Base-by-base conservation (phyloP, 2,888 invertebrate genomes). In the Dicyrtomina minuta region DNA sequence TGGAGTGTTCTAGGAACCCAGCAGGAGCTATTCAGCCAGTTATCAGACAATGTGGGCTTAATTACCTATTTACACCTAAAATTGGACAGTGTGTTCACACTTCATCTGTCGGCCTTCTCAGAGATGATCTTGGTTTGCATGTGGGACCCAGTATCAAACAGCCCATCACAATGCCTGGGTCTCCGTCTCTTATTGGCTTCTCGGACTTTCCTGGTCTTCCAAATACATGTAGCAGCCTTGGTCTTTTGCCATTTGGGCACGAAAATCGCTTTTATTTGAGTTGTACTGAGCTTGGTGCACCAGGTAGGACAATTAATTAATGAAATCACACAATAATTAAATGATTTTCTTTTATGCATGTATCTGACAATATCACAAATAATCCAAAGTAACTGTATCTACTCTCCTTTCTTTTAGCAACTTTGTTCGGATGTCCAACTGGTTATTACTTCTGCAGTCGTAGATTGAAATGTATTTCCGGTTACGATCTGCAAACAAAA, bases 401-500 rank as follows among this genome's bases (percentile, higher is more conserved):
- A n/a, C n/a, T n/a, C n/a, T n/a, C n/a, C n/a, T n/a, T n/a, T 33
- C 41, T 71, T 68, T 12, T 46, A 76, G 76, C 74, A 1, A 20
- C 53, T 0, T 65, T 76, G 2, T 39, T 70, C 22, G 12, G 39
- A 4, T 76, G 76, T 66, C 74, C 73, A 2, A 72, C 64, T 44
- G 75, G 76, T 46, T 75, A 76, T 43, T 76, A 67, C 49, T 76
- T 75, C 61, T 41, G 61, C 17, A 24, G 60, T 12, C 10, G 4
- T 3, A 41, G 67, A 49, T 43, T 44, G 4, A 59, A 64, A 66
- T 73, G 69, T 61, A 59, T 59, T 10, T 71, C 70, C 6, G 68
- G 71, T 8, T 69, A 49, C 55, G 64, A 64, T 20, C 43, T 70
- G 8, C 49, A 70, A 46, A 49, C 49, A 13, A 33, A 26, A 12